These are phyloP conservation scores for Mirza zaza DNA, from an alignment of 2,113 vertebrate genomes.

Conservation along the genomic window DNA sequence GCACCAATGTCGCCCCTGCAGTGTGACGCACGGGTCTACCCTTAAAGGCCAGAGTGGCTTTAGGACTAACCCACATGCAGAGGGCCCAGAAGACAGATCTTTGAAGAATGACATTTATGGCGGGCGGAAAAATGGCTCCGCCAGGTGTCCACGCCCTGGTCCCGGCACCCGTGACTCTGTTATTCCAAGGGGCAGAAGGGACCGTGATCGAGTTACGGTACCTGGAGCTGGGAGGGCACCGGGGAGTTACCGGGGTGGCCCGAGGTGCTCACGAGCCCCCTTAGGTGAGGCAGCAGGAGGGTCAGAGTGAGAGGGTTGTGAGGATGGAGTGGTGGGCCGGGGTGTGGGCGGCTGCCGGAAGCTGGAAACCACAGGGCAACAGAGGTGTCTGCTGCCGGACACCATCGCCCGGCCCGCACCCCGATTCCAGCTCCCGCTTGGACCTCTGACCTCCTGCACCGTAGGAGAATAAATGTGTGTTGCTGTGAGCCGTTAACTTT, in stretches of 20 bases:
- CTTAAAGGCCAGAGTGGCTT: not conserved
- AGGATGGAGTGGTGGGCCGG: not conserved
- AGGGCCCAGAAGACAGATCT: not conserved
- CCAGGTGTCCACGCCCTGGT: not conserved
- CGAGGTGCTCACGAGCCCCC: not conserved
- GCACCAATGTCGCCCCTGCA: not conserved
- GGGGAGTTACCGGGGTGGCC: too few relatives aligned
- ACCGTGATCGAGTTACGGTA: not conserved
- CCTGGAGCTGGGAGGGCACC: not conserved
- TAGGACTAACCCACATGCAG: not conserved
- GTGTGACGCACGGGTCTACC: not conserved
- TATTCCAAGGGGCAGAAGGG: not conserved
- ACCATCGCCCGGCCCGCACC: not conserved
- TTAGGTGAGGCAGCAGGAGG: not conserved
- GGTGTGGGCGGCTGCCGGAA: not conserved
- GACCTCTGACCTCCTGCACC: not conserved
- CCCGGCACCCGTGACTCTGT: not conserved
- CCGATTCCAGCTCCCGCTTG: not conserved
- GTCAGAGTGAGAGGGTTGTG: not conserved
- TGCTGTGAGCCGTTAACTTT: fast-evolving
- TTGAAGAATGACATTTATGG: not conserved
- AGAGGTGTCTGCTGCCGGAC: fast-evolving
- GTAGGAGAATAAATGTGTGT: not conserved
- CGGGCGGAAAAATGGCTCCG: not conserved
- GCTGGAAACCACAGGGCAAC: too few relatives aligned